Evolutionary conservation across 2,113 vertebrate genomes (phyloP), one percentile per base, ranked within the genome.

Genomic region (Lynx canadensis): DNA sequence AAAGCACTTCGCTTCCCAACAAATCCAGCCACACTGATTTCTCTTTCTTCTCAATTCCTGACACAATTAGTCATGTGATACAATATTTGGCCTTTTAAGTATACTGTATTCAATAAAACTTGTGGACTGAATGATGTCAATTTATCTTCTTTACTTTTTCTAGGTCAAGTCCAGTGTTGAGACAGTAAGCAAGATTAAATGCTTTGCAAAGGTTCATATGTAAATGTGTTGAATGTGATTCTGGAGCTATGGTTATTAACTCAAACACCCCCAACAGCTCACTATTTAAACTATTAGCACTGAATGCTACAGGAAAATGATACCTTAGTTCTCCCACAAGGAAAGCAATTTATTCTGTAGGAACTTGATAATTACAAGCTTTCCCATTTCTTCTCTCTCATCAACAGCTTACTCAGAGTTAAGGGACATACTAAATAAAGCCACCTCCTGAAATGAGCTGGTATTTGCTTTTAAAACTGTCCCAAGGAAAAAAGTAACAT

Each of bases 401-500:
- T 36, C 27, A 52, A 66, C 52, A 83, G 86, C 79, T 94, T 52
- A 85, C n/a, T 96, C 83, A 50, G 0, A 69, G 73, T 48, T 86
- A 66, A 89, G 87, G 68, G 87, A 82, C 76, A 38, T 4, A 16
- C 48, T 9, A 91, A 89, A 71, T 90, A 86, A 81, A 95, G 85
- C 57, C 0, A 6, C 16, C 88, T 96, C 93, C 78, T 55, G 19
- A 60, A 29, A 74, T 18, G 48, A 94, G 68, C 15, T 87, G 55
- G 65, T 65, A 29, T 94, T 94, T 96, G 88, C 90, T 57, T 95
- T 91, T 91, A 89, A 93, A 90, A 71, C 19, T 73, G 29, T 81
- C 92, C 57, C 33, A 60, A 90, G 71, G 52, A 82, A 55, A 55
- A 73, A 88, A 48, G 88, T 80, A 93, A 50, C 5, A 0, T 87